Evolutionary conservation across 2,797 vertebrate genomes (phyloP).

Genomic region (Gymnothorax reevesii): DNA sequence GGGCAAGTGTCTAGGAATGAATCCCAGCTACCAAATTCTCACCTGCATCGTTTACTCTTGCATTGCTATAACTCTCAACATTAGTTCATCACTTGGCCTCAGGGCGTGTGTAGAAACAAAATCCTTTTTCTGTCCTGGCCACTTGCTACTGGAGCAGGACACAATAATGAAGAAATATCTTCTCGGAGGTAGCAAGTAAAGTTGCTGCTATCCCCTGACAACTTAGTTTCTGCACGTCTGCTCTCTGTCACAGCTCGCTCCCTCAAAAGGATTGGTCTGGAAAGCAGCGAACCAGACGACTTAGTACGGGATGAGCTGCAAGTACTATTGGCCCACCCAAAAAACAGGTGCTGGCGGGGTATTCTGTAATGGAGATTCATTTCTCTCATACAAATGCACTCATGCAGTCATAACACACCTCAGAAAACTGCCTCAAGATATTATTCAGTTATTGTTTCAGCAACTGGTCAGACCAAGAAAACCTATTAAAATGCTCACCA

Average conservation of each 20-base stretch:
- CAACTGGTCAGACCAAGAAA: not conserved
- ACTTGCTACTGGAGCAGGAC: constrained; percentile 1
- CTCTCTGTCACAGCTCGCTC: not conserved
- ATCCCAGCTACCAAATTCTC: not conserved
- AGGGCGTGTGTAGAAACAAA: not conserved
- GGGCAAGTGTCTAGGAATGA: not conserved
- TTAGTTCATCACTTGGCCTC: not conserved
- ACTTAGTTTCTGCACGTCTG: constrained; percentile 14
- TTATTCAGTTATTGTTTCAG: not conserved
- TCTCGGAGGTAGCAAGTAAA: constrained; percentile 2
- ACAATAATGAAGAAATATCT: constrained; percentile 28
- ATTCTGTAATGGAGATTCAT: not conserved
- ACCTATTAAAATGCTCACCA: not conserved
- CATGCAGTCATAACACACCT: not conserved
- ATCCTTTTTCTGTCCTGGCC: not conserved
- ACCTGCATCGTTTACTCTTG: not conserved
- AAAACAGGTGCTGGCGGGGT: not conserved
- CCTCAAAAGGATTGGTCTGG: not conserved
- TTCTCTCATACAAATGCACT: not conserved
- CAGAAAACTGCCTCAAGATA: not conserved
- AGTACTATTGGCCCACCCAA: not conserved
- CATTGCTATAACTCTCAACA: not conserved
- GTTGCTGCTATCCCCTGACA: not conserved
- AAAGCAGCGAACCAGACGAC: not conserved
- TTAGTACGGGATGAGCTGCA: not conserved